A percentile compares a stretch with the other conserved stretches of the same genome.
phyloP scores from a whole-genome alignment of 2,888 invertebrate genomes.

The Prosopocoilus inquinatus region DNA sequence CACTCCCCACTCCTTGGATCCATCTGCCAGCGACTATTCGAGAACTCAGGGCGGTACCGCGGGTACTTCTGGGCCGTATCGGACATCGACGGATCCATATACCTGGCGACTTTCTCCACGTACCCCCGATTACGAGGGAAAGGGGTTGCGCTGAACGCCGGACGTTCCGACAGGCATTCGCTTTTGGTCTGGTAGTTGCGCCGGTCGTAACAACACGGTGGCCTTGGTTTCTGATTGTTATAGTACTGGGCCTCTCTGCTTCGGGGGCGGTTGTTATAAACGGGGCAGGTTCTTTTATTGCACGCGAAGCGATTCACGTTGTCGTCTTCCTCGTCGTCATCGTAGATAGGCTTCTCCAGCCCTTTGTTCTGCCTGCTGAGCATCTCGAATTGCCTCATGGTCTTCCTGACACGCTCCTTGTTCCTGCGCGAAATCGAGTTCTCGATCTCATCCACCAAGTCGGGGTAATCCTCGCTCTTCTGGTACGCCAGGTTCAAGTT shows the following conservation, averaged over 20 bases:
- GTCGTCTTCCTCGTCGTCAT: slow-evolving; percentile 30
- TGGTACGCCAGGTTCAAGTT: slow-evolving; percentile 43
- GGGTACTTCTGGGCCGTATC: slow-evolving; percentile 21
- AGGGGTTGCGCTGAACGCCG: slow-evolving; percentile 22
- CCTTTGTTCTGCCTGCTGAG: slow-evolving; percentile 41
- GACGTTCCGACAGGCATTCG: slow-evolving; percentile 21
- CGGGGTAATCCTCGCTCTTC: slow-evolving; percentile 43
- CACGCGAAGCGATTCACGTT: slow-evolving; percentile 4
- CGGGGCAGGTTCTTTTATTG: slow-evolving; percentile 9
- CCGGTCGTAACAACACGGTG: slow-evolving; percentile 9
- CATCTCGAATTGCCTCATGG: slow-evolving; percentile 46
- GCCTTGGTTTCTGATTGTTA: neutral
- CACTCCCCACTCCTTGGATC: slow-evolving; percentile 38
- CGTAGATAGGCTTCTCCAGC: slow-evolving; percentile 41
- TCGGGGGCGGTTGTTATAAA: slow-evolving; percentile 10
- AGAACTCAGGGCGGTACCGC: slow-evolving; percentile 12
- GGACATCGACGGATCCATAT: slow-evolving; percentile 28
- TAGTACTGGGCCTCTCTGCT: neutral
- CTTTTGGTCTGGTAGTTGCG: slow-evolving; percentile 15
- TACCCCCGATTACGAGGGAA: slow-evolving; percentile 27
- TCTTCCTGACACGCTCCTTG: slow-evolving; percentile 42
- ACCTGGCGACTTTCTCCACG: slow-evolving; percentile 30
- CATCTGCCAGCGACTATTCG: slow-evolving; percentile 34
- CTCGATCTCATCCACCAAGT: slow-evolving; percentile 46
- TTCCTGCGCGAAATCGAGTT: slow-evolving; percentile 45